These are phyloP conservation scores for Pangasianodon gigas DNA, from an alignment of 2,113 vertebrate genomes.

Conservation along the genomic window DNA sequence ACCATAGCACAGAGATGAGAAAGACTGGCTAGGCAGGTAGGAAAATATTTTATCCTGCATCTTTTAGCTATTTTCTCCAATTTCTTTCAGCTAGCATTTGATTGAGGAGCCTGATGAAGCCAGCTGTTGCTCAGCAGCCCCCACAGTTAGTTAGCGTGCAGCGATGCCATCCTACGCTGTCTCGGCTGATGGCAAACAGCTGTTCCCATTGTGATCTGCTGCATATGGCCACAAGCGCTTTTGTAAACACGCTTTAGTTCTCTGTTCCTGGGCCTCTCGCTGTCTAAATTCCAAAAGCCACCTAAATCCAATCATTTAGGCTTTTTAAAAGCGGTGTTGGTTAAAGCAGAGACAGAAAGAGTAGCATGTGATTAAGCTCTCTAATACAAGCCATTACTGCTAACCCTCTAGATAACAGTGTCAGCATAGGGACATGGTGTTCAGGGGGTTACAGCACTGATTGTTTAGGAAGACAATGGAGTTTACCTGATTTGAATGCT, in stretches of 20 bases:
- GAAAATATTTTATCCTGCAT: not conserved
- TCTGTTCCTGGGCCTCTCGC: constrained; percentile 45
- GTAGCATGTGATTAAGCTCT: constrained; percentile 58
- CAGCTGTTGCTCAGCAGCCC: constrained; percentile 61
- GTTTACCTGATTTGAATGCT: constrained; percentile 78
- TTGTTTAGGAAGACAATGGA: constrained; percentile 76
- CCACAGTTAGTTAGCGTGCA: constrained; percentile 58
- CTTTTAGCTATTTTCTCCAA: not conserved
- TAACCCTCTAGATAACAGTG: constrained; percentile 7
- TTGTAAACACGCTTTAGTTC: constrained; percentile 69
- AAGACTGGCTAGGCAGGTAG: not conserved
- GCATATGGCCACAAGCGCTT: constrained; percentile 68
- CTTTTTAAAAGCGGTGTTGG: constrained; percentile 65
- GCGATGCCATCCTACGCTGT: not conserved
- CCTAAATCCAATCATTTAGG: constrained; percentile 74
- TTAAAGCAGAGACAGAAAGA: constrained; percentile 61
- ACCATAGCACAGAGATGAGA: not conserved
- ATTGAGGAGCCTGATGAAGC: constrained; percentile 24
- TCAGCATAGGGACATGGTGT: constrained; percentile 50
- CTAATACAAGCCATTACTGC: constrained; percentile 19
- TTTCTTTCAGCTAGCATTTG: constrained; percentile 22
- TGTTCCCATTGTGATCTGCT: constrained; percentile 66
- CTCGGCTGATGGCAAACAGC: constrained; percentile 65
- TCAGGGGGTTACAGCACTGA: constrained; percentile 66
- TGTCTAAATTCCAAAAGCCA: constrained; percentile 64